These are phyloP conservation scores for Volucella bombylans DNA, from an alignment of 2,888 invertebrate species.

Conservation along the genomic window DNA sequence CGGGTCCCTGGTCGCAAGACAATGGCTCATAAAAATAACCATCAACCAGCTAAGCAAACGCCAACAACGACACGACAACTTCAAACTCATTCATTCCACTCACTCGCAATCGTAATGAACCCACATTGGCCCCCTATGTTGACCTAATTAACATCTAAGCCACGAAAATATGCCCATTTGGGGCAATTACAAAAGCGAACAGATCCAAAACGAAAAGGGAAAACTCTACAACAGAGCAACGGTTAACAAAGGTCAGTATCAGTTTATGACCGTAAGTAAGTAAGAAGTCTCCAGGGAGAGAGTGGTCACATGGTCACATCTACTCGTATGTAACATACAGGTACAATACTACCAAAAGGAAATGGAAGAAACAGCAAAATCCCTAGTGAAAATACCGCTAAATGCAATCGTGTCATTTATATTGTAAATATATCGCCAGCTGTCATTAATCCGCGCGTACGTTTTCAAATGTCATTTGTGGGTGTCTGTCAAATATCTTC, in stretches of 20 bases:
- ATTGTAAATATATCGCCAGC: constrained; percentile 24
- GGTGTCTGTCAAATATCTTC: constrained; percentile 57
- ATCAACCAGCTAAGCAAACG: constrained; percentile 13
- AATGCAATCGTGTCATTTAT: constrained; percentile 9
- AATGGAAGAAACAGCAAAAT: neutral
- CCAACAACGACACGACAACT: constrained; percentile 1
- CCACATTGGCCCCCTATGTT: constrained; percentile 60
- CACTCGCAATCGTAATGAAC: constrained; percentile 51
- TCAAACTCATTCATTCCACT: too few species aligned
- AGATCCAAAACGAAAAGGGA: constrained; percentile 28
- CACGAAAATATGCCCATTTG: constrained; percentile 69
- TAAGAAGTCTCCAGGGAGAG: neutral
- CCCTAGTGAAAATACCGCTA: constrained; percentile 9
- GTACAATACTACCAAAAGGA: too few species aligned
- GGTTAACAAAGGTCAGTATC: constrained; percentile 69
- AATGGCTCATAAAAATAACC: constrained; percentile 65
- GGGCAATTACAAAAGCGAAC: constrained; percentile 42
- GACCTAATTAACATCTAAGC: constrained; percentile 70
- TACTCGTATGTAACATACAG: too few species aligned
- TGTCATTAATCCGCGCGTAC: constrained; percentile 50
- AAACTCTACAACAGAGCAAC: constrained; percentile 8
- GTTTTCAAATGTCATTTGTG: constrained; percentile 61
- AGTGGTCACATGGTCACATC: too few species aligned
- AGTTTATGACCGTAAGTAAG: constrained; percentile 40
- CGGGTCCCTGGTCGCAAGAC: constrained; percentile 17